Percentiles rank a stretch among this genome's conserved stretches.
Evolutionary conservation across 1,140 invertebrate genomes (phyloP).

Genomic region (Aleiodes sp.): DNA sequence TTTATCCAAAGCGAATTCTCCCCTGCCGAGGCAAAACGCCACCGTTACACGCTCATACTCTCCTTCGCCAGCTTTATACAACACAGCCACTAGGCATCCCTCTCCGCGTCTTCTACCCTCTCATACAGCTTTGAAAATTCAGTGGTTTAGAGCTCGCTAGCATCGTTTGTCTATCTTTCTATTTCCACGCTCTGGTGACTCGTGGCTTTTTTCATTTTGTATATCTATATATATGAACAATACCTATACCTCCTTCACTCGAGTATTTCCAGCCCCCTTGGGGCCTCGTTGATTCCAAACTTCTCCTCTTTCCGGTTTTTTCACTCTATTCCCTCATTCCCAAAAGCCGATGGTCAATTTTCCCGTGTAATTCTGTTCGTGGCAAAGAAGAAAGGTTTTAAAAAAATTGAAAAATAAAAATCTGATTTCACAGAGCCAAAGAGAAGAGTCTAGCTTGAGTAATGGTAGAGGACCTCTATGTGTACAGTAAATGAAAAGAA

Average conservation of each 20-base stretch:
- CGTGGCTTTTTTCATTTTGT: conserved; percentile 20
- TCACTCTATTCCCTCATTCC: neutral
- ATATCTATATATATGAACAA: neutral
- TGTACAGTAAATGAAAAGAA: conserved; percentile 5
- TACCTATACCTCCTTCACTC: neutral
- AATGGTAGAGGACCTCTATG: neutral
- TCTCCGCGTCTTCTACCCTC: conserved; percentile 39
- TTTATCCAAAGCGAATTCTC: conserved; percentile 48
- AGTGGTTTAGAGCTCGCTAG: conserved; percentile 38
- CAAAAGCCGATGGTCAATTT: conserved; percentile 3
- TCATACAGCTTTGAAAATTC: conserved; percentile 41
- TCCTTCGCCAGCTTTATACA: neutral
- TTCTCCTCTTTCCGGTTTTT: neutral
- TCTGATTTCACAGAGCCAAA: neutral
- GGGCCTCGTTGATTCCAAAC: neutral
- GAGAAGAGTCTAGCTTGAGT: neutral
- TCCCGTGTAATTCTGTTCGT: neutral
- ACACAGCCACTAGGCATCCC: conserved; percentile 18
- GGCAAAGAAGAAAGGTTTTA: neutral
- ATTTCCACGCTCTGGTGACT: conserved; percentile 49
- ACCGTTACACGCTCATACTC: neutral
- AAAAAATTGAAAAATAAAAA: conserved; percentile 10
- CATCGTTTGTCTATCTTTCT: conserved; percentile 58
- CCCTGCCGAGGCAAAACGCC: conserved; percentile 18
- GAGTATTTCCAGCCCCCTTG: neutral